Base-by-base conservation (phyloP, 2,797 vertebrate species). In the Sebastes alutus region DNA sequence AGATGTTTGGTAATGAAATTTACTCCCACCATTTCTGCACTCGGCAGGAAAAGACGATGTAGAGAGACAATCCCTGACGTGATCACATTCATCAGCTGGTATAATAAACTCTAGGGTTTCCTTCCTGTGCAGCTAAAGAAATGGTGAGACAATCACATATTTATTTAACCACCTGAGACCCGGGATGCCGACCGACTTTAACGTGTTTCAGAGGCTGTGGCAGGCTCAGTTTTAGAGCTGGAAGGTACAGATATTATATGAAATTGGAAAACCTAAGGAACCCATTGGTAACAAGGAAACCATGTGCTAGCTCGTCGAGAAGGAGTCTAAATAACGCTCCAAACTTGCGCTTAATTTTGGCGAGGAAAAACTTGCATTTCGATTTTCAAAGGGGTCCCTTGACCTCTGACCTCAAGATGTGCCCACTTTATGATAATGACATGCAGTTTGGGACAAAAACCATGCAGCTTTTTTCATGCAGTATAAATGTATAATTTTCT, bases 1-100 rank as follows among this genome's bases (percentile, higher is more conserved):
- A 27, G 80, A 81, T 66, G 78, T 62, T 67, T 4, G 80, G 60
- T 72, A 67, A 80, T 73, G 55, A 82, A 61, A 67, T 78, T 33
- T 62, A 64, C 69, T 65, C 33, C 59, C 29, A 54, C 56, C 42
- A 46, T 52, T 52, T 52, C 46, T 52, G 46, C 54, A 29, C 56
- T 61, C 25, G 14, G 64, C 55, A 27, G 68, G 20, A n/a, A 12
- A 25, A 76, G 30, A 65, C 1, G 29, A 76, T 20, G 29, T 1
- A 18, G 27, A 56, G 23, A 62, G 55, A 58, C 38, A 1, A n/a
- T 10, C 30, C 16, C 55, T 14, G 69, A 72, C 1, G 22, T 30
- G 66, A 83, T 72, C 38, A 7, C 38, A 69, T 23, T 52, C 46
- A n/a, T 52, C 46, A 52, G 18, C 46, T 65, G 27, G 3, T 2